These are phyloP conservation scores for Drosophila emarginata DNA, from an alignment of 2,888 invertebrate species.

Conservation along the genomic window DNA sequence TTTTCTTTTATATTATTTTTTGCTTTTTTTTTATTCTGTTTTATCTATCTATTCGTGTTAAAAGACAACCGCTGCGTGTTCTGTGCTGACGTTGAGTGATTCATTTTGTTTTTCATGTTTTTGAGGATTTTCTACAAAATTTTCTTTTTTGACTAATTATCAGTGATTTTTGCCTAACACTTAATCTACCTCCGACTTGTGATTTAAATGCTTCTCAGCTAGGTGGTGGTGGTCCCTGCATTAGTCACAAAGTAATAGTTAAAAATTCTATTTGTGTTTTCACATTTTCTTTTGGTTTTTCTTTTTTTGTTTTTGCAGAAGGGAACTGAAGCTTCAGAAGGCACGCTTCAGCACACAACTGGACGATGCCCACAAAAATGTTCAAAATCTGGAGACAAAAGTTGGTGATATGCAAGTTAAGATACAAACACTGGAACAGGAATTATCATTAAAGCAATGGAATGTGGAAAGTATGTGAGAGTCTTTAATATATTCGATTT, in stretches of 20 bases:
- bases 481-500: no score
- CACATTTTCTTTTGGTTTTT: background rate
- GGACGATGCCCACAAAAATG: slow-evolving; percentile 81
- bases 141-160: slow-evolving; percentile 47
- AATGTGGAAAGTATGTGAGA: slow-evolving; percentile 81
- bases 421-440: slow-evolving; percentile 81
- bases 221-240: background rate
- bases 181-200: slow-evolving; percentile 40
- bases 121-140: slow-evolving; percentile 39
- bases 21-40: slow-evolving; percentile 9
- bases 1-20: slow-evolving; percentile 25
- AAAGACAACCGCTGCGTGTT: slow-evolving; percentile 51
- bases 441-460: slow-evolving; percentile 81
- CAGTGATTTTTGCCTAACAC: slow-evolving; percentile 35
- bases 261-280: no score
- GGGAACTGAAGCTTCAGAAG: slow-evolving; percentile 81
- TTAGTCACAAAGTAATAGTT: slow-evolving; percentile 3
- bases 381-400: slow-evolving; percentile 78
- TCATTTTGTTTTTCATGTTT: slow-evolving; percentile 47
- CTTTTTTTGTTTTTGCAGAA: slow-evolving; percentile 63
- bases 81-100: slow-evolving; percentile 52
- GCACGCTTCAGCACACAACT: slow-evolving; percentile 80
- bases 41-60: slow-evolving; percentile 20
- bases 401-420: slow-evolving; percentile 79
- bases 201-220: slow-evolving; percentile 14